phyloP scores from a whole-genome alignment of 1,140 invertebrate species.

The Pseudomyrmex concolor region DNA sequence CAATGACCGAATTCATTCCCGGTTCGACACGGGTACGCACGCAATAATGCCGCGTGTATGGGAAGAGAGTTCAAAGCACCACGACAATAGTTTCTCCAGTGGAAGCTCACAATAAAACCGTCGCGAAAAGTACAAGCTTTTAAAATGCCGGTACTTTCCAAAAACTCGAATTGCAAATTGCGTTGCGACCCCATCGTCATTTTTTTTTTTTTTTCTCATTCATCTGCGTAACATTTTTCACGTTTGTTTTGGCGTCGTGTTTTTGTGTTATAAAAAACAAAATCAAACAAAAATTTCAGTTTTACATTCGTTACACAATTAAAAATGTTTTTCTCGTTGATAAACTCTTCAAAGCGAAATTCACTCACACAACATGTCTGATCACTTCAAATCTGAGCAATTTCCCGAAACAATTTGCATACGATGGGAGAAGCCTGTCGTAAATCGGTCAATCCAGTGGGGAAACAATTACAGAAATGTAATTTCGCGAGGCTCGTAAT shows the following conservation, averaged over 20 bases:
- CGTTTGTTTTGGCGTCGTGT: neutral
- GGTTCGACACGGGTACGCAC: slow-evolving; percentile 59
- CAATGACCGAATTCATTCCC: slow-evolving; percentile 65
- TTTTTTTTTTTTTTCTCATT: too few relatives aligned
- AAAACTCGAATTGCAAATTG: slow-evolving; percentile 4
- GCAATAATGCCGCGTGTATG: slow-evolving; percentile 66
- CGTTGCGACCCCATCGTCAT: neutral
- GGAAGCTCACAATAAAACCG: slow-evolving; percentile 28
- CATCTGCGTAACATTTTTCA: neutral
- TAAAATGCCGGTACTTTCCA: neutral
- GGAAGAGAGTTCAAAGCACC: slow-evolving; percentile 63
- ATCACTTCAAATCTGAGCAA: slow-evolving; percentile 41
- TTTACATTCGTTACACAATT: neutral
- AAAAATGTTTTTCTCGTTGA: neutral
- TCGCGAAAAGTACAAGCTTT: slow-evolving; percentile 36
- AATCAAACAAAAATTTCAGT: too few relatives aligned
- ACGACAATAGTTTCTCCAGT: slow-evolving; percentile 50
- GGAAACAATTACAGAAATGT: slow-evolving; percentile 47
- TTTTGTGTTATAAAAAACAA: neutral
- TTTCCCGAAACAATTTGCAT: slow-evolving; percentile 50
- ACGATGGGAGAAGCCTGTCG: slow-evolving; percentile 19
- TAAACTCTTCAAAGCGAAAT: neutral
- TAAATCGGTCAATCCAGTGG: slow-evolving; percentile 30
- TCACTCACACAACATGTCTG: slow-evolving; percentile 15
- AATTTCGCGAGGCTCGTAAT: slow-evolving; percentile 37